Base-by-base conservation (phyloP, 2,888 invertebrate species). In the Cephus rjabovi region DNA sequence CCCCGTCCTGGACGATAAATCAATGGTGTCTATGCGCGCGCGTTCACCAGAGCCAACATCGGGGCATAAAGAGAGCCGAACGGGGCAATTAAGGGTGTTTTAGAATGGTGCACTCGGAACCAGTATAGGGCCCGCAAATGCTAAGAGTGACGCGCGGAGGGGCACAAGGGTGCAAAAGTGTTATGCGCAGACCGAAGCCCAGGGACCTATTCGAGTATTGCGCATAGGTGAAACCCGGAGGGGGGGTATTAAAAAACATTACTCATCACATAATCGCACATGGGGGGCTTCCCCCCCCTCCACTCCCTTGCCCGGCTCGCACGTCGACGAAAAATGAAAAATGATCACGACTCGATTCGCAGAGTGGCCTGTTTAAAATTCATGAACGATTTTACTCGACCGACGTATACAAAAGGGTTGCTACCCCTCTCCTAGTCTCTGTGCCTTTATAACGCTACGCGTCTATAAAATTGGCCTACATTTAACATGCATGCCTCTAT, bases 41-140 rank as follows among this genome's bases (percentile, higher is more conserved):
- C 73, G 71, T 40, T 79, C 79, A 77, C 80, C 74, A 81, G n/a
- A 78, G 75, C 75, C 56, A 56, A 56, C 56, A 1, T 40, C 73
- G 30, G 31, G 73, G 33, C 34, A 84, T 83, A 85, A 84, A 83
- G 83, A 84, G 82, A 56, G 56, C 56, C 83, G 86, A 86, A 86
- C 85, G 84, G 83, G 87, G 91, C 91, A 91, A 91, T 91, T 91
- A 91, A 91, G 91, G 91, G 90, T 91, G 90, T 91, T 91, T 91
- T 91, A 87, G 90, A 91, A 90, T 91, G 87, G 88, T 90, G 89
- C 89, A 86, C 86, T 87, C 84, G 77, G 76, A 77, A 83, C 40
- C 81, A 76, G 79, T 75, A 79, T 76, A 79, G 31, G 71, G 11
- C 12, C 33, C 33, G 23, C 31, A 34, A 71, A 34, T 12, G 81